These are phyloP conservation scores for Cyanistes caeruleus DNA, from an alignment of 2,113 vertebrate species.

Conservation along the genomic window DNA sequence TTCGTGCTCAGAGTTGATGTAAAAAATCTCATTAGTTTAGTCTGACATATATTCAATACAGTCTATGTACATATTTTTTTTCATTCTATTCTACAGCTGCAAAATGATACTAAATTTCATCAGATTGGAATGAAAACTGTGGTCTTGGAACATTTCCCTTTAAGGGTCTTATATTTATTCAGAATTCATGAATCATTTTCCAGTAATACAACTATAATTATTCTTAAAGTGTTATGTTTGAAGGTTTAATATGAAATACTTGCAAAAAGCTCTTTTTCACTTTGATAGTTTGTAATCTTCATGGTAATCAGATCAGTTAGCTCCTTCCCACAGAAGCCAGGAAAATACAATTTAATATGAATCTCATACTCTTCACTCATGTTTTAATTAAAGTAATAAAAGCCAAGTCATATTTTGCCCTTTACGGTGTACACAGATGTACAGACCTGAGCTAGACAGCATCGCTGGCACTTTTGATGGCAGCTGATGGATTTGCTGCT, in stretches of 20 bases:
- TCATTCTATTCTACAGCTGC: slow-evolving; percentile 72
- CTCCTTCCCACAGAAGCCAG: slow-evolving; percentile 61
- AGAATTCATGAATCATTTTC: slow-evolving; percentile 81
- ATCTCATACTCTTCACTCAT: slow-evolving; percentile 65
- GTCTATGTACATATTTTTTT: slow-evolving; percentile 20
- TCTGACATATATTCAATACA: slow-evolving; percentile 70
- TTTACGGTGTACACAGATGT: slow-evolving; percentile 67
- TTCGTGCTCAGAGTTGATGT: slow-evolving; percentile 39
- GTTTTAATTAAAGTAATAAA: slow-evolving; percentile 84
- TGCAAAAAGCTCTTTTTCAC: slow-evolving; percentile 78
- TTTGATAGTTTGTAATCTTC: slow-evolving; percentile 80
- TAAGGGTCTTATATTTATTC: slow-evolving; percentile 77
- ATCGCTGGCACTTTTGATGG: neutral
- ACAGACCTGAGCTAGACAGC: slow-evolving; percentile 22
- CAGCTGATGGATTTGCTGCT: slow-evolving; percentile 10
- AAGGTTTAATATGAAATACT: slow-evolving; percentile 81
- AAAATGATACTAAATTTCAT: slow-evolving; percentile 79
- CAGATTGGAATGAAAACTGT: slow-evolving; percentile 73
- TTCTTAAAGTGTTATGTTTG: slow-evolving; percentile 82
- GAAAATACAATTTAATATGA: slow-evolving; percentile 74
- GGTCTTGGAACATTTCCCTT: slow-evolving; percentile 73
- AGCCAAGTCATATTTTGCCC: slow-evolving; percentile 72
- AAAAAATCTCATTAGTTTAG: slow-evolving; percentile 72
- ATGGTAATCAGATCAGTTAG: slow-evolving; percentile 75
- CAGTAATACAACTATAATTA: slow-evolving; percentile 80